These are phyloP conservation scores for Ispidina lecontei DNA, from an alignment of 2,797 vertebrate genomes.

Conservation along the genomic window DNA sequence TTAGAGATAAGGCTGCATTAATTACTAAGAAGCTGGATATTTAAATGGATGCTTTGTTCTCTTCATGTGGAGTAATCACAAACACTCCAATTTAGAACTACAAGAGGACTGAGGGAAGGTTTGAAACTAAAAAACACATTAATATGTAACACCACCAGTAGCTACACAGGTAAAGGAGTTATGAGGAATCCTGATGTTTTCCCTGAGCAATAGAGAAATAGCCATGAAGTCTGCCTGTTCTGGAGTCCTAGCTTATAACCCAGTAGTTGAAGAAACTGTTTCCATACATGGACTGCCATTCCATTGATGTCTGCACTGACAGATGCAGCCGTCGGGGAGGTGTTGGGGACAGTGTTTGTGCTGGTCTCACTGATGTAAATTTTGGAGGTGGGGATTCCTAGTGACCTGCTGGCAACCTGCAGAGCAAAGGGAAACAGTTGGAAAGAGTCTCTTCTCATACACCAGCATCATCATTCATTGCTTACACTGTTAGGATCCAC, in stretches of 20 bases:
- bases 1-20: not conserved
- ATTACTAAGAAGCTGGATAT: not conserved
- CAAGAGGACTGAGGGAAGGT: not conserved
- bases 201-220: not conserved
- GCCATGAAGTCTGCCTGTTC: not conserved
- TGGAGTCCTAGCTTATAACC: not conserved
- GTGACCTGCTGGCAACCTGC: conserved; percentile 89
- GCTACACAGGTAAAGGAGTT: not conserved
- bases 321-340: conserved; percentile 92
- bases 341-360: conserved; percentile 92
- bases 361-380: conserved; percentile 94
- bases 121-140: accelerated
- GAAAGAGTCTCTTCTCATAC: not conserved
- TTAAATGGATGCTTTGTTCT: not conserved
- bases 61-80: not conserved
- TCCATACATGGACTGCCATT: conserved; percentile 86
- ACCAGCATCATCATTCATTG: not conserved
- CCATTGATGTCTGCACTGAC: conserved; percentile 92
- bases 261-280: not conserved
- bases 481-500: not conserved
- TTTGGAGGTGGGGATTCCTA: conserved; percentile 86
- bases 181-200: not conserved
- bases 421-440: not conserved
- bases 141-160: accelerated
- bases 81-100: not conserved